phyloP scores from a whole-genome alignment of 2,113 vertebrate genomes.

The Pterocles gutturalis region DNA sequence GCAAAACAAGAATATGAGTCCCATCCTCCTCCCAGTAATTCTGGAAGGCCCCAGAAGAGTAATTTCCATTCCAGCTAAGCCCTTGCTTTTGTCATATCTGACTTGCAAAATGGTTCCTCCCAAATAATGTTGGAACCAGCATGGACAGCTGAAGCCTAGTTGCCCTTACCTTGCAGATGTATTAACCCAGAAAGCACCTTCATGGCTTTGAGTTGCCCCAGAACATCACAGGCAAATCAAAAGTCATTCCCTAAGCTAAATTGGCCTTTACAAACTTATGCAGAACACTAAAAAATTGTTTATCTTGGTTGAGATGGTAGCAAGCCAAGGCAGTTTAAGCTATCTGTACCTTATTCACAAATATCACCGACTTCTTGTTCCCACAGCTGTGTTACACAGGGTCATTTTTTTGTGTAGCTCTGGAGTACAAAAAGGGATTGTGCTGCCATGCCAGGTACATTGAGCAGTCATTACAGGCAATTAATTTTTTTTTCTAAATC shows the following conservation, averaged over 20 bases:
- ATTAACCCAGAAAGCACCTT: background rate
- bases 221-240: background rate
- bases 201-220: background rate
- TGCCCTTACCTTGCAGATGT: background rate
- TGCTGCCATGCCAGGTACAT: background rate
- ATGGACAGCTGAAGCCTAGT: background rate
- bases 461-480: background rate
- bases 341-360: background rate
- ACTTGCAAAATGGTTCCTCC: background rate
- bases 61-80: constrained; percentile 11
- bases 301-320: background rate
- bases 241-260: background rate
- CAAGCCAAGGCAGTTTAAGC: background rate
- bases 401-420: background rate
- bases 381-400: background rate
- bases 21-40: background rate
- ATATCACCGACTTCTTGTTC: background rate
- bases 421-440: constrained; percentile 3
- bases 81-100: background rate
- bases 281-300: background rate
- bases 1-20: background rate
- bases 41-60: background rate
- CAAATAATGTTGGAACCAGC: background rate
- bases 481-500: background rate
- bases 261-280: background rate